Evolutionary conservation across 2,113 vertebrate genomes (phyloP), one percentile per base, ranked within the genome.

Genomic region (Tenrec ecaudatus): DNA sequence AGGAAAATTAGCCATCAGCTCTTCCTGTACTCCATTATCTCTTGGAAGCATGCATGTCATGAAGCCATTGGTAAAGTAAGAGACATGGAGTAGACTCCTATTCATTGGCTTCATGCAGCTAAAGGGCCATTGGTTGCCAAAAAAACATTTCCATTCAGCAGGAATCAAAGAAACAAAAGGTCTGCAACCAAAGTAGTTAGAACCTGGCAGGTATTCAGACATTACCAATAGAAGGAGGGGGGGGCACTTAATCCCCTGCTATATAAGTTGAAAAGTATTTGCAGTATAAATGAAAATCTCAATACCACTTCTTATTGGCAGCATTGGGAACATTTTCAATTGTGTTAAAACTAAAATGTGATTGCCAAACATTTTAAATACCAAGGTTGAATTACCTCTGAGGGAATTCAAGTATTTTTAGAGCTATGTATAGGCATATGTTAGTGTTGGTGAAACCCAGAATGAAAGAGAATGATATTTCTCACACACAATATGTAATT

Each of bases 361-460:
- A 80, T 36, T 88, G 43, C 16, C 31, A 82, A 92, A 90, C 4
- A 83, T 78, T 88, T 93, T 33, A 86, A 92, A 73, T 84, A 88
- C 9, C 27, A 92, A 77, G 6, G 40, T 12, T 90, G 73, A 96
- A 88, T 86, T 88, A 89, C 2, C 14, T 82, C 25, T 76, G 33
- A 86, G 22, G 9, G 29, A 94, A 57, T 60, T 57, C 75, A 22
- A 90, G 27, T 90, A 57, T 82, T 27, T 79, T 91, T 38, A 84
- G 8, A 43, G 57, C 36, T 81, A 92, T 0, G 79, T 92, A 1
- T 40, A 86, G 25, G 2, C 29, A 82, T 73, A 77, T 23, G 64
- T 27, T 38, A 89, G 47, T 76, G n/a, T 88, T 38, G 82, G 47
- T 53, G 4, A 89, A 92, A 86, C 58, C 17, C 29, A n/a, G 6